Base-by-base conservation (phyloP, 2,888 invertebrate species). In the Epinotia brunnichana region DNA sequence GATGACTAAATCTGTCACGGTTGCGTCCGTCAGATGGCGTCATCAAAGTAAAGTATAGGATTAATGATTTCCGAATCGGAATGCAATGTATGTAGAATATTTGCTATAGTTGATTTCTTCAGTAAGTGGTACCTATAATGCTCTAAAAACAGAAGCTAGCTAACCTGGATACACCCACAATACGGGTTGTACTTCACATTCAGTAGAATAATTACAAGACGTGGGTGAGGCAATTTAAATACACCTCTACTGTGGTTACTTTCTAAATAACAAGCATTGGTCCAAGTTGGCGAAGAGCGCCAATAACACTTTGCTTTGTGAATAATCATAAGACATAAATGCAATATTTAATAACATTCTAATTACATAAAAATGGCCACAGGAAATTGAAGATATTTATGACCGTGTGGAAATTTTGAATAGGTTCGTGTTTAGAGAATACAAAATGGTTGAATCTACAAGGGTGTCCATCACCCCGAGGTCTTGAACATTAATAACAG, bases 231-330 rank as follows among this genome's bases (percentile, higher is more conserved):
- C 24, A n/a, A 66, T 66, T 66, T 66, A 54, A 56, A 66, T 56
- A 66, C 54, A 54, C 54, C 66, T 66, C 41, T 66, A 41, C 54
- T 56, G 54, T 19, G 41, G 54, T 39, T 56, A 66, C 66, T 66
- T 66, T 66, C 66, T 66, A 66, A 66, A 66, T 56, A 66, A 41
- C 56, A 41, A 66, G 56, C 56, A 66, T 66, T 66, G 56, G n/a
- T 41, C 21, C 15, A 41, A 56, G n/a, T 41, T 56, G 39, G 21
- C 39, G 56, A n/a, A 39, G 39, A 39, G 10, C 3, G 53, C 53
- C 51, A 54, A 44, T 44, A 21, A 61, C 5, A 48, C 35, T 63
- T 51, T 10, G 11, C 35, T 63, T 51, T 10, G 11, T n/a, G 19
- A 51, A 11, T 29, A 29, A 48, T 51, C 11, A 9, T 3, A 13